A percentile compares a stretch with the other conserved stretches of the same genome.
Evolutionary conservation across 2,113 vertebrate species (phyloP).

Genomic region (Dunckerocampus dactyliophorus): DNA sequence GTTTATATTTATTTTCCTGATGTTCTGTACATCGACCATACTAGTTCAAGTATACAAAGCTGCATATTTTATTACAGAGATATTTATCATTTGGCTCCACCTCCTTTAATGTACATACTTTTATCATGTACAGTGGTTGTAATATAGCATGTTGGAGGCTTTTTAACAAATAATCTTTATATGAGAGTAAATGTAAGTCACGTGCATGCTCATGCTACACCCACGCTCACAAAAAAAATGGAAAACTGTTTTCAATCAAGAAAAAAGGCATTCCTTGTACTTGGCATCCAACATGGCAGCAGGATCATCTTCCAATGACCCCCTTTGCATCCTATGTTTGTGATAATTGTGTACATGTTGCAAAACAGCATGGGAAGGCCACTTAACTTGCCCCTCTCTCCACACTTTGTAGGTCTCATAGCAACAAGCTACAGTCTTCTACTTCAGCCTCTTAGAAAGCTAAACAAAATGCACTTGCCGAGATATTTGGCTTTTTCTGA

Average conservation of each 20-base stretch:
- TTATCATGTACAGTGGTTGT: constrained; percentile 52
- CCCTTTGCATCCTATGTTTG: constrained; percentile 59
- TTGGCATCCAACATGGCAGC: constrained; percentile 66
- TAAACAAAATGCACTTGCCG: constrained; percentile 71
- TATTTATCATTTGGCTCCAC: constrained; percentile 58
- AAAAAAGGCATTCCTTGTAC: constrained; percentile 53
- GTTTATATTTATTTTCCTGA: constrained; percentile 52
- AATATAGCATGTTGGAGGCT: constrained; percentile 21
- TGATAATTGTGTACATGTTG: constrained; percentile 32
- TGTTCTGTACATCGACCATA: constrained; percentile 11
- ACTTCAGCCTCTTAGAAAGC: constrained; percentile 87
- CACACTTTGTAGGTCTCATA: constrained; percentile 96
- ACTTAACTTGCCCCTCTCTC: constrained; percentile 86
- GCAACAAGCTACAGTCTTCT: constrained; percentile 97
- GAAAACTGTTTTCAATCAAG: constrained; percentile 1
- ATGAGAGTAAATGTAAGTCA: background rate
- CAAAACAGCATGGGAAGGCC: constrained; percentile 57
- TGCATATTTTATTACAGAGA: constrained; percentile 66
- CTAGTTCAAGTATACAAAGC: constrained; percentile 33
- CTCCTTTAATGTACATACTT: constrained; percentile 45
- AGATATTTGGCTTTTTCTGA: constrained; percentile 82
- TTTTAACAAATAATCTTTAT: constrained; percentile 3
- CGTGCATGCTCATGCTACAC: constrained; percentile 4
- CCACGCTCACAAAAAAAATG: constrained; percentile 15
- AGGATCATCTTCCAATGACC: constrained; percentile 33